Percentiles rank a stretch among this genome's conserved stretches.
Evolutionary conservation across 2,888 invertebrate species (phyloP).

Genomic region (Caenorhabditis sp.): DNA sequence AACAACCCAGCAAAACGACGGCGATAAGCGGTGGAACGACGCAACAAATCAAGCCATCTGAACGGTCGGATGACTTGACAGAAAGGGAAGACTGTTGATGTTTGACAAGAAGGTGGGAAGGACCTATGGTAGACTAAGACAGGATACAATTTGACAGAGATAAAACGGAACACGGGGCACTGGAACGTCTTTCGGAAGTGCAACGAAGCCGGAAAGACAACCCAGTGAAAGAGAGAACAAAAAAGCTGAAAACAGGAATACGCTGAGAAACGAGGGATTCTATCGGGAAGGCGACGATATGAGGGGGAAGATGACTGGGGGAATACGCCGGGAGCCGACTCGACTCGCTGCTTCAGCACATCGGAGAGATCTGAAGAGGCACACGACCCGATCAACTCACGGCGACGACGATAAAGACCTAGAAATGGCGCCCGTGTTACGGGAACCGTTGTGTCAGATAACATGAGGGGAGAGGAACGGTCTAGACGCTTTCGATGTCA

Average conservation of each 20-base stretch:
- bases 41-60: neutral
- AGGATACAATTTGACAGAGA: conserved; percentile 7
- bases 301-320: neutral
- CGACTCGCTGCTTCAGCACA: conserved; percentile 2
- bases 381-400: conserved; percentile 12
- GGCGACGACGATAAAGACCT: conserved; percentile 11
- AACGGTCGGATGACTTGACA: neutral
- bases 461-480: neutral
- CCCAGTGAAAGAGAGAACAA: neutral
- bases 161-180: conserved; percentile 6
- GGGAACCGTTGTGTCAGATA: conserved; percentile 24
- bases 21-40: conserved; percentile 14
- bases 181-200: no score
- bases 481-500: conserved; percentile 26
- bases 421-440: conserved; percentile 25
- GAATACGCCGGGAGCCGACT: conserved; percentile 8
- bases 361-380: conserved; percentile 5
- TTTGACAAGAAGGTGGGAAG: conserved; percentile 35
- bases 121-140: conserved; percentile 38
- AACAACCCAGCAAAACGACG: conserved; percentile 45
- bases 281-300: conserved; percentile 6
- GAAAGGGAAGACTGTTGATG: conserved; percentile 2
- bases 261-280: conserved; percentile 4
- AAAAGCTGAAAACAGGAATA: conserved; percentile 5
- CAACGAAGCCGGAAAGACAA: neutral